Percentiles rank a stretch among this genome's conserved stretches.
These are phyloP conservation scores for Drosophila infuscata DNA, from an alignment of 2,888 invertebrate species.

Conservation along the genomic window DNA sequence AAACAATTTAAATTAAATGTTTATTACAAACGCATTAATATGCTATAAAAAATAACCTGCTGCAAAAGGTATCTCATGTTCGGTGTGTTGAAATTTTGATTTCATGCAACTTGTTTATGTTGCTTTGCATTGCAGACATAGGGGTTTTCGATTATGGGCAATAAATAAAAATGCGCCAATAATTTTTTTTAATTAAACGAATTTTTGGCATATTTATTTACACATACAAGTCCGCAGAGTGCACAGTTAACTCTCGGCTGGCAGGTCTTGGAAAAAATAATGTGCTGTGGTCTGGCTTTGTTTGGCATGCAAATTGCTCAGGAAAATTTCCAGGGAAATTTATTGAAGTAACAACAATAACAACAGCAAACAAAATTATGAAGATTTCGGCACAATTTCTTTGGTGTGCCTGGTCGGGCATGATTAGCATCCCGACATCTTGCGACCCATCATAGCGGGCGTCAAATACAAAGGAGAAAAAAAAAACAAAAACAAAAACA, in stretches of 20 bases:
- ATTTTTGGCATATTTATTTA: constrained; percentile 64
- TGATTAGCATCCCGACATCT: constrained; percentile 58
- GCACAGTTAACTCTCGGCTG: constrained; percentile 14
- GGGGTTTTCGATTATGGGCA: constrained; percentile 55
- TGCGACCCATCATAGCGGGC: constrained; percentile 38
- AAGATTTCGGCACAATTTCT: constrained; percentile 72
- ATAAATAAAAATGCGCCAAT: constrained; percentile 74
- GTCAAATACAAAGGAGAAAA: constrained; percentile 41
- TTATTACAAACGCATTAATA: background rate
- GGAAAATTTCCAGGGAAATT: constrained; percentile 52
- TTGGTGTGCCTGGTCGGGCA: constrained; percentile 57
- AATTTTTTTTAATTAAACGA: constrained; percentile 76
- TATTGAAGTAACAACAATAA: constrained; percentile 38
- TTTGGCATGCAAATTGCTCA: constrained; percentile 64
- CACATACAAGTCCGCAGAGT: constrained; percentile 32
- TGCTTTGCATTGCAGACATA: constrained; percentile 13
- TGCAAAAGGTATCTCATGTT: constrained; percentile 17
- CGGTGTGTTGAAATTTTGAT: constrained; percentile 4
- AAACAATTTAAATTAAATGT: background rate
- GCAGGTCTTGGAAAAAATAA: constrained; percentile 24
- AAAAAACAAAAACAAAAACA: background rate
- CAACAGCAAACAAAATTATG: constrained; percentile 39
- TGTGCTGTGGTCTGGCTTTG: constrained; percentile 26
- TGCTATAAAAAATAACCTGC: constrained; percentile 2
- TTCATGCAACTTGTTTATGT: constrained; percentile 29